Conservation (phyloP, 2,888 invertebrate genomes). For the Drosophila mimica region DNA sequence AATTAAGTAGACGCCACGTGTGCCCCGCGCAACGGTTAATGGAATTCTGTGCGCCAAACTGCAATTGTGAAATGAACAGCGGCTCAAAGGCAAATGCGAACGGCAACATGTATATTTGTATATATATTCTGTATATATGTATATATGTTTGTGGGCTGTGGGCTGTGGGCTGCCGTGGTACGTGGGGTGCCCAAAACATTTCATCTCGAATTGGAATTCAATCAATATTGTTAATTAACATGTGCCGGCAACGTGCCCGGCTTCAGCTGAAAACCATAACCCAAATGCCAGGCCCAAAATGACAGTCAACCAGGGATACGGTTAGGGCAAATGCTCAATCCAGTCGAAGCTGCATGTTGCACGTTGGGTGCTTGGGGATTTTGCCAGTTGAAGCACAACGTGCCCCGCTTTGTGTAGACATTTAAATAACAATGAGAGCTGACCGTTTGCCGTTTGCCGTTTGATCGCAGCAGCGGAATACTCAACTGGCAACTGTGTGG, state of each 20-base stretch:
- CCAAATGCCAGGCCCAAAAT: constrained; percentile 17
- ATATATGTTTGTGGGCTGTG: neutral
- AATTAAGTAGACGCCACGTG: constrained; percentile 38
- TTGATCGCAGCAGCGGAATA: constrained; percentile 25
- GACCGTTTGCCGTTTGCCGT: constrained; percentile 4
- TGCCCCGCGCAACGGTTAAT: constrained; percentile 24
- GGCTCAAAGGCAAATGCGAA: constrained; percentile 43
- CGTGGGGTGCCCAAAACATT: constrained; percentile 50
- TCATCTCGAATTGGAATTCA: constrained; percentile 77
- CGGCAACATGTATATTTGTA: neutral
- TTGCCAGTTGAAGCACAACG: neutral
- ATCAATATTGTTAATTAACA: constrained; percentile 82
- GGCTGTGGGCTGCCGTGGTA: neutral
- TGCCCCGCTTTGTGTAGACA: constrained; percentile 43
- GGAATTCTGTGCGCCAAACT: constrained; percentile 39
- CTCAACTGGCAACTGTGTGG: neutral
- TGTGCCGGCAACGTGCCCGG: constrained; percentile 58
- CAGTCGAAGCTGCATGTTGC: neutral
- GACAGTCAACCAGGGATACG: constrained; percentile 1
- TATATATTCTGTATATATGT: too few relatives aligned
- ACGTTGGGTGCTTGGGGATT: neutral
- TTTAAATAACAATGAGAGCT: constrained; percentile 56
- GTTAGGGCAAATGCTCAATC: neutral
- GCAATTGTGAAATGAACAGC: constrained; percentile 50
- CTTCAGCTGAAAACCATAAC: constrained; percentile 9